Evolutionary conservation across 2,113 vertebrate genomes (phyloP), one percentile per base, ranked within the genome.

Genomic region (Pogona vitticeps): DNA sequence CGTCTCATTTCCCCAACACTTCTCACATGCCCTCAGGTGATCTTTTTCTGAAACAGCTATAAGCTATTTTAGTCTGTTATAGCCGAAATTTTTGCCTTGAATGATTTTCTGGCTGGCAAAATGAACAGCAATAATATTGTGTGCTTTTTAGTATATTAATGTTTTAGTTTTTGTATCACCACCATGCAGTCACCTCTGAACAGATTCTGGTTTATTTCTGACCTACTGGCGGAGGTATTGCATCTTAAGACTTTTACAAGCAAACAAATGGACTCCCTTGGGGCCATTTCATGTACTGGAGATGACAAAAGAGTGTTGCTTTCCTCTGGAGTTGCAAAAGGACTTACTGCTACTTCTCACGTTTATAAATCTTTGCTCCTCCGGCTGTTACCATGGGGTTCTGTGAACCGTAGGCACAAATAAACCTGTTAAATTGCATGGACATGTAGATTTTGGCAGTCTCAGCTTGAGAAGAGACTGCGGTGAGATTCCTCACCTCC

Each of bases 101-200:
- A 0, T 23, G 33, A 26, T 2, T 15, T 86, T 80, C 77, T 82
- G 3, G 75, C 2, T 84, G n/a, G 79, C 76, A 80, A 61, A 61
- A 61, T 80, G 36, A 61, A 86, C 33, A 61, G 52, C 10, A 61
- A 80, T 52, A 79, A 76, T 52, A 77, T 67, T 85, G 83, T n/a
- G 36, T 21, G n/a, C 5, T 76, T 9, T 17, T 59, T 78, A 65
- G 61, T 59, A 7, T 23, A 13, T 42, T n/a, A 12, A 28, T 76
- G 23, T 52, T 52, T 6, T 20, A 21, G 12, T 3, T 33, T 26
- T 31, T 14, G 5, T 36, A 80, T 40, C 20, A 5, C 1, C 58
- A 52, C n/a, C n/a, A n/a, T n/a, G 46, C 68, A 26, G 13, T 72
- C n/a, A 21, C 36, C 36, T 40, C 23, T 18, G 18, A 72, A 33